These are phyloP conservation scores for Crypturellus tataupa DNA, from an alignment of 2,797 vertebrate genomes.

Conservation along the genomic window DNA sequence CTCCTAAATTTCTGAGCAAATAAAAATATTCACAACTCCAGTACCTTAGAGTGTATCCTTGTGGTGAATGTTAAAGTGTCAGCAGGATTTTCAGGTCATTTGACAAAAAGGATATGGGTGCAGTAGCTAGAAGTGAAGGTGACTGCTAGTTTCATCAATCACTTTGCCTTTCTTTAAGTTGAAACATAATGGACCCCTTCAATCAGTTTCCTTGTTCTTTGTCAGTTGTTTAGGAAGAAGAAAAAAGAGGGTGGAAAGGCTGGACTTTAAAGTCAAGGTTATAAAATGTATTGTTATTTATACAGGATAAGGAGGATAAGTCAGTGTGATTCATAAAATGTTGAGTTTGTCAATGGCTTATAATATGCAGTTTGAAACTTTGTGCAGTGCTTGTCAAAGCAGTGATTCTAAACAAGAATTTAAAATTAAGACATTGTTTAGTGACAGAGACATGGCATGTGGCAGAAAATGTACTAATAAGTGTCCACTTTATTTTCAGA, in stretches of 20 bases:
- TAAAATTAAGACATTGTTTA: slow-evolving; percentile 88
- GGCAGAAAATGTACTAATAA: slow-evolving; percentile 82
- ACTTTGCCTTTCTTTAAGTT: slow-evolving; percentile 98
- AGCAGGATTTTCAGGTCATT: slow-evolving; percentile 99
- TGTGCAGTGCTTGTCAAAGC: slow-evolving; percentile 79
- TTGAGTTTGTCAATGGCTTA: slow-evolving; percentile 88
- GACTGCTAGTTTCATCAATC: slow-evolving; percentile 98
- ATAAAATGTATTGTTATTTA: slow-evolving; percentile 91
- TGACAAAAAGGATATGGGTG: slow-evolving; percentile 96
- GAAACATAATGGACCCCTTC: slow-evolving; percentile 99
- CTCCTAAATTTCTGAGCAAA: slow-evolving; percentile 72
- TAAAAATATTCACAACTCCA: slow-evolving; percentile 81
- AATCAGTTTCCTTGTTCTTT: slow-evolving; percentile 96
- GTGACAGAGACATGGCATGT: slow-evolving; percentile 83
- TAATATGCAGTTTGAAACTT: slow-evolving; percentile 86
- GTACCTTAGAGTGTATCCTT: slow-evolving; percentile 78
- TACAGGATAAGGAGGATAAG: slow-evolving; percentile 84
- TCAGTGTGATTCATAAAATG: slow-evolving; percentile 81
- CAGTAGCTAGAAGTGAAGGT: slow-evolving; percentile 96
- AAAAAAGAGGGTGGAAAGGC: slow-evolving; percentile 74
- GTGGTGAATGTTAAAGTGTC: slow-evolving; percentile 92
- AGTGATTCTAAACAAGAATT: slow-evolving; percentile 84
- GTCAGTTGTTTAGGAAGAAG: slow-evolving; percentile 88
- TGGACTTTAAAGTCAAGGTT: slow-evolving; percentile 92
- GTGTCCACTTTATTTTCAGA: slow-evolving; percentile 73